Base-by-base conservation (phyloP, 2,888 invertebrate genomes). In the Gari tellinella region DNA sequence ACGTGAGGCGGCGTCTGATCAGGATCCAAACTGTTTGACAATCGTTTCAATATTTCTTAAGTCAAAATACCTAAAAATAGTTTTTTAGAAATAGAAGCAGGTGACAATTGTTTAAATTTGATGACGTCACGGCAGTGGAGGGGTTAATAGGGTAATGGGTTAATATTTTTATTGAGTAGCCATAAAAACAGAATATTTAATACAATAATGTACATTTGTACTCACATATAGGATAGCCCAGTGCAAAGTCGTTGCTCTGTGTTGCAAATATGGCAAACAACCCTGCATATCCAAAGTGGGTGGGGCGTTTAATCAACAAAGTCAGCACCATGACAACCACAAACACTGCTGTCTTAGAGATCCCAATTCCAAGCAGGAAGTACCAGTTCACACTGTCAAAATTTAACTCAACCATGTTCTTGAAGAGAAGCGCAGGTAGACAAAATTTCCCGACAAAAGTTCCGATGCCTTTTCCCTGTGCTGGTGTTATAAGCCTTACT, bases 191-290 rank as follows among this genome's bases (percentile, higher is more conserved):
- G n/a, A n/a, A n/a, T n/a, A n/a, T n/a, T n/a, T n/a, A n/a, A n/a
- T n/a, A n/a, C n/a, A n/a, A n/a, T n/a, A n/a, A n/a, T n/a, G n/a
- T n/a, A n/a, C n/a, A n/a, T n/a, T n/a, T n/a, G n/a, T 52, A 93
- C 94, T 94, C 93, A 97, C 97, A 95, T 85, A 98, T 97, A 7
- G 99, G 98, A 93, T 96, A 97, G 74, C 98, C 98, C 84, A 99
- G 94, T 21, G 99, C 98, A 93, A 99, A 98, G 92, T 99, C 99
- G 94, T 99, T 99, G 91, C 97, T 98, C 91, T 98, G 98, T 0
- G 98, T 98, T 85, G 96, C 96, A 92, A 98, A 98, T 88, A 99
- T 98, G 19, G 96, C 97, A 94, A 96, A 96, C 68, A 99, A 94
- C 15, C 97, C 98, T 49, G 97, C 96, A 87, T 95, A 94, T 3